Conservation (phyloP, 2,113 vertebrate species). For the Clarias batrachus region DNA sequence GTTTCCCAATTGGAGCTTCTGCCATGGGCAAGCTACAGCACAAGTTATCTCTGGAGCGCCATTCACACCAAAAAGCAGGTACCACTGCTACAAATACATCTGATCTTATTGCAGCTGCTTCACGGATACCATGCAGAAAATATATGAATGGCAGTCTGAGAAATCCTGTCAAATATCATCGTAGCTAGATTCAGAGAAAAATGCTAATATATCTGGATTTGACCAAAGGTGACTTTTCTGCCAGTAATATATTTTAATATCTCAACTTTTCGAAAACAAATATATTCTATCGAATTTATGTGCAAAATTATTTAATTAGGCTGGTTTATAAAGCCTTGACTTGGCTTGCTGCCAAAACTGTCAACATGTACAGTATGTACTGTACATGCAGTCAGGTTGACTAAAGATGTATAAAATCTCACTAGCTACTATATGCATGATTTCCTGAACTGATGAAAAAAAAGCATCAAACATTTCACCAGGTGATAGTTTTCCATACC, state of each 20-base stretch:
- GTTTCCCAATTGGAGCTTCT: constrained; percentile 29
- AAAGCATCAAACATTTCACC: not conserved
- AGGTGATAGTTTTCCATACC: not conserved
- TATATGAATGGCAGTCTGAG: not conserved
- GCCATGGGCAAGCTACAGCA: constrained; percentile 19
- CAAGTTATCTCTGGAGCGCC: constrained; percentile 20
- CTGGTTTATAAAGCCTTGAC: not conserved
- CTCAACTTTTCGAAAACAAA: not conserved
- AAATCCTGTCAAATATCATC: not conserved
- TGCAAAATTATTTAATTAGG: not conserved
- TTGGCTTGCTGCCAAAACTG: not conserved
- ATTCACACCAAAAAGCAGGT: constrained; percentile 29
- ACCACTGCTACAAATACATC: not conserved
- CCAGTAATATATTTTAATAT: not conserved
- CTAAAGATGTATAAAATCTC: not conserved
- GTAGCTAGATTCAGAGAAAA: not conserved
- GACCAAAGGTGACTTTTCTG: not conserved
- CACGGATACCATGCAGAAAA: not conserved
- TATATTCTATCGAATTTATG: not conserved
- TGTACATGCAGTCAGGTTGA: not conserved
- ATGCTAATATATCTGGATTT: not conserved
- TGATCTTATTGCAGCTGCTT: constrained; percentile 5
- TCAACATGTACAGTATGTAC: not conserved
- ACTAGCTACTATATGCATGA: not conserved
- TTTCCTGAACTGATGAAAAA: not conserved